A percentile compares a stretch with the other conserved stretches of the same genome.
Conservation (phyloP, 1,140 invertebrate species). For the Trachymyrmex septentrionalis region DNA sequence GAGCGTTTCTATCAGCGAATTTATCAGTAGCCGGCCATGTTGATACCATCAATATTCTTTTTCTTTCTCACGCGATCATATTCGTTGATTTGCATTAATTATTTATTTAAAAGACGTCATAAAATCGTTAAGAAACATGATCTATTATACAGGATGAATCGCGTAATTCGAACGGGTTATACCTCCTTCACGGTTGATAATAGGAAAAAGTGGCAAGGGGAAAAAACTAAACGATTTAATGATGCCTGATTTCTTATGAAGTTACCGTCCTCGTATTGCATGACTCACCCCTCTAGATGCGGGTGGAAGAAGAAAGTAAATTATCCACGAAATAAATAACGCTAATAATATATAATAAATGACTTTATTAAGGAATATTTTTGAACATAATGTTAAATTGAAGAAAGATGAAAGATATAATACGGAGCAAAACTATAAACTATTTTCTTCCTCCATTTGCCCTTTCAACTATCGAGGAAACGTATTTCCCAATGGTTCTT, state of each 20-base stretch:
- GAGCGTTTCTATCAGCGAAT: constrained; percentile 29
- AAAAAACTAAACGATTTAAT: constrained; percentile 48
- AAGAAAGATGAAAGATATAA: neutral
- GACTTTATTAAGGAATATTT: neutral
- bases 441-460: neutral
- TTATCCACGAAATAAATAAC: constrained; percentile 9
- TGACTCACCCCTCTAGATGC: neutral
- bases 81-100: constrained; percentile 40
- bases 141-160: constrained; percentile 49
- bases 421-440: neutral
- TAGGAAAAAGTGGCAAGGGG: constrained; percentile 19
- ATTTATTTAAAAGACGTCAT: constrained; percentile 25
- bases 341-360: neutral
- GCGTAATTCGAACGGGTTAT: constrained; percentile 24
- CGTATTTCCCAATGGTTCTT: neutral
- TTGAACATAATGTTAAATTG: neutral
- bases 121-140: constrained; percentile 36
- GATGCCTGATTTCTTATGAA: constrained; percentile 26
- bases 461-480: neutral
- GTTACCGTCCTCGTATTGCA: neutral
- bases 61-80: constrained; percentile 7
- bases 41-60: neutral
- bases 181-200: constrained; percentile 34
- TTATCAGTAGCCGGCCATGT: neutral
- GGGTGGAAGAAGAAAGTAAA: neutral